Base-by-base conservation (phyloP, 2,888 invertebrate species). In the Agrochola circellaris region DNA sequence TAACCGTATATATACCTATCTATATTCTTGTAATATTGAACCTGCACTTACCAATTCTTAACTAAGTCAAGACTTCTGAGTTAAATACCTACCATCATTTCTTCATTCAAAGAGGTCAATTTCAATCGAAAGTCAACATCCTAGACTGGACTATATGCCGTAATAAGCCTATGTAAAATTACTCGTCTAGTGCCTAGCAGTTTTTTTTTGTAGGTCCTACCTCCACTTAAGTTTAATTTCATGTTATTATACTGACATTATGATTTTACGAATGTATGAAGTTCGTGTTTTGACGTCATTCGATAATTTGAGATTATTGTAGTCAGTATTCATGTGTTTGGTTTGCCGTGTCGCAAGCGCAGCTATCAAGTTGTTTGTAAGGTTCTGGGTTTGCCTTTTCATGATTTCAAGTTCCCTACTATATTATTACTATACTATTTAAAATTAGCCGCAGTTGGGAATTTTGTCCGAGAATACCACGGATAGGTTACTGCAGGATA, bases 211-310 rank as follows among this genome's bases (percentile, higher is more conserved):
- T 13, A 72, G 68, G 64, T 65, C 56, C 34, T 45, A 58, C 42
- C 48, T 58, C 68, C n/a, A 81, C 34, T 34, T 70, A 79, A 0
- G 48, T 54, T 38, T 38, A 82, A 69, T 85, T 65, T 74, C 71
- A 38, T 69, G 85, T 72, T 65, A 80, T 69, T 75, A 81, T 48
- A 38, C 7, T 38, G 48, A 23, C 20, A 45, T 80, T 70, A 85
- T 13, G 13, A 17, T 34, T 34, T 68, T 58, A 56, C 6, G 34
- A 60, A 45, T 69, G 74, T 66, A 81, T 70, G 34, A 42, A 48
- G 30, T 58, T 66, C 9, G n/a, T 34, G 38, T 62, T 71, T 34
- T 64, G 75, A 75, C 56, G 82, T 73, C 75, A 66, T 26, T 23
- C 54, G 15, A 61, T 65, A 58, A 65, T 75, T 84, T 42, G 1